Base-by-base conservation (phyloP, 2,113 vertebrate genomes). In the Euleptes europaea region DNA sequence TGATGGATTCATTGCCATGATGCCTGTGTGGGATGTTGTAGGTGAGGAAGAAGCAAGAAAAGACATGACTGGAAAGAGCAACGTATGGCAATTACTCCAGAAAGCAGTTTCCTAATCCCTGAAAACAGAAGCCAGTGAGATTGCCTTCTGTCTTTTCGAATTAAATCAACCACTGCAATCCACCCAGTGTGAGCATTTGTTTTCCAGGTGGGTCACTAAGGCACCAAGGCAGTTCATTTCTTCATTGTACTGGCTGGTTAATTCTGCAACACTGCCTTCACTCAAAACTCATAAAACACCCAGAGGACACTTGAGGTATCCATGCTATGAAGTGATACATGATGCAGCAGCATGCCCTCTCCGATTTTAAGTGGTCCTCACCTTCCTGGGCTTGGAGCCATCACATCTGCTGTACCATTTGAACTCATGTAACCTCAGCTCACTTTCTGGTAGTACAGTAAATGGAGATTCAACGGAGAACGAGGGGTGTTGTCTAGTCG, bases 401-500 rank as follows among this genome's bases (percentile, higher is more conserved):
- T 79, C 54, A 47, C 78, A 85, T 80, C 67, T 85, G 77, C 76
- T 73, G 40, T 35, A 65, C 77, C 72, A 49, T 65, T 26, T 85
- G 54, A 85, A 85, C 54, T 80, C 42, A 80, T 47, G 54, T 80
- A 65, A 85, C 69, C 54, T 73, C 67, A 72, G 19, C 23, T 63
- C 8, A 40, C n/a, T 65, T 85, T 80, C 35, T 65, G 69, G 54
- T 85, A 23, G 47, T 65, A 65, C 40, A 85, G 23, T 73, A 72
- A 72, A 19, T 47, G 40, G 15, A 72, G 3, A 26, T 49, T 57
- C 40, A 63, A 72, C 23, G 8, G 54, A 85, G 51, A 65, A 3
- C 23, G 26, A 47, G 40, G 31, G 13, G 14, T 11, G 5, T 70
- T 31, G 23, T 72, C 49, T 40, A 40, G 60, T 9, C 31, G 44